Evolutionary conservation across 37 sponge, comb jelly and placozoan species (phyloP).

Genomic region (Chondrilla cf. caribensis): DNA sequence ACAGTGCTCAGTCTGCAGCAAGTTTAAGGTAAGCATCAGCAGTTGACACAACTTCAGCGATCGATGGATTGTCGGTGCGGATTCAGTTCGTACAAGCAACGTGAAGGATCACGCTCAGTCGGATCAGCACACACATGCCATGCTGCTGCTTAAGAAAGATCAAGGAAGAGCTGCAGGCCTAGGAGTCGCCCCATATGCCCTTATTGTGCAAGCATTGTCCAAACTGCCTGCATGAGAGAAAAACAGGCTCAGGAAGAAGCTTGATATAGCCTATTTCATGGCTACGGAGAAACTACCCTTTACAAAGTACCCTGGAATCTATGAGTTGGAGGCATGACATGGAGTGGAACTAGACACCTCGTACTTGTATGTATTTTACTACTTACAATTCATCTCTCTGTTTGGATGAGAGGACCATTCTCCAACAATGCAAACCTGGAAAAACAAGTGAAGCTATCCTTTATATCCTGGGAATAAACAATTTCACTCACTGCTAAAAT

Average conservation of each 20-base stretch:
- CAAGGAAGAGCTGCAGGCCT: conserved; percentile 29
- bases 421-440: neutral
- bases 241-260: conserved; percentile 32
- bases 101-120: conserved; percentile 44
- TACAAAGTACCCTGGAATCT: conserved; percentile 43
- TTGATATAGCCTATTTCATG: conserved; percentile 52
- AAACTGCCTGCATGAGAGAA: conserved; percentile 41
- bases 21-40: conserved; percentile 21
- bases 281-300: conserved; percentile 45
- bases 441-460: no score
- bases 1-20: conserved; percentile 32
- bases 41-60: conserved; percentile 45
- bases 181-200: conserved; percentile 34
- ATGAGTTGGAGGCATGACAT: conserved; percentile 26
- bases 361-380: neutral
- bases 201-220: conserved; percentile 38
- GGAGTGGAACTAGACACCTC: neutral
- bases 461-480: no score
- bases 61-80: conserved; percentile 47
- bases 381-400: conserved; percentile 89
- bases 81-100: conserved; percentile 44
- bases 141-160: conserved; percentile 46
- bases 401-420: conserved; percentile 66
- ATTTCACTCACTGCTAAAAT: no score
- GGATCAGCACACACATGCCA: conserved; percentile 50